Evolutionary conservation across 2,797 vertebrate genomes (phyloP), one percentile per base, ranked within the genome.

Genomic region (Acanthis flammea): DNA sequence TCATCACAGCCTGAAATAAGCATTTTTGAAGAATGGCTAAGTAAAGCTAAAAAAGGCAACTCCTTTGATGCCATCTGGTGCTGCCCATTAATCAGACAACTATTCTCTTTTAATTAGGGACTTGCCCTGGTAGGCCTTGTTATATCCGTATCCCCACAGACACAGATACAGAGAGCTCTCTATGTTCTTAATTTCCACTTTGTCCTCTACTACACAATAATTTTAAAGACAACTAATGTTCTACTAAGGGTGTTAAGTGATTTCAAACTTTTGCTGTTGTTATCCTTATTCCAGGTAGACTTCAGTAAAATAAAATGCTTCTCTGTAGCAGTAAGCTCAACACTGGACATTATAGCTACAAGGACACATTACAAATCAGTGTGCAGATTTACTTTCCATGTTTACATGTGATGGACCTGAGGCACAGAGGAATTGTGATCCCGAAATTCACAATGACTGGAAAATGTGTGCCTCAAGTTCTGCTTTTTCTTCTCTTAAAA

Each of bases 1-100:
- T 77, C 23, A 41, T 67, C 57, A 24, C 39, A 42, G 44, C 12
- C 72, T 51, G 65, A 91, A 96, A 95, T 77, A 83, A 61, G 45
- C 15, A 31, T 61, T 92, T 92, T 76, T 79, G n/a, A 87, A 90
- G 77, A 86, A 87, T n/a, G 41, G 50, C n/a, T 76, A 85, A 90
- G 33, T 65, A 70, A 86, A 88, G 71, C 82, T 91, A 78, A 92
- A 83, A 89, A 81, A 71, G 54, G 39, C 68, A 88, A 60, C n/a
- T 71, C 65, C 1, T 8, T 58, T 93, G 75, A 72, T 91, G 82
- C 58, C 85, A 88, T 92, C 91, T 96, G 91, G 75, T 90, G 54
- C 73, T 85, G 57, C 72, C 78, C 61, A 39, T 83, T 92, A 95
- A 86, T 78, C 70, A 80, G 66, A 90, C 37, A 92, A 78, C 31